phyloP scores from a whole-genome alignment of 30 jellyfish, hydroid and myxozoan genomes.

The Mastigias papua region DNA sequence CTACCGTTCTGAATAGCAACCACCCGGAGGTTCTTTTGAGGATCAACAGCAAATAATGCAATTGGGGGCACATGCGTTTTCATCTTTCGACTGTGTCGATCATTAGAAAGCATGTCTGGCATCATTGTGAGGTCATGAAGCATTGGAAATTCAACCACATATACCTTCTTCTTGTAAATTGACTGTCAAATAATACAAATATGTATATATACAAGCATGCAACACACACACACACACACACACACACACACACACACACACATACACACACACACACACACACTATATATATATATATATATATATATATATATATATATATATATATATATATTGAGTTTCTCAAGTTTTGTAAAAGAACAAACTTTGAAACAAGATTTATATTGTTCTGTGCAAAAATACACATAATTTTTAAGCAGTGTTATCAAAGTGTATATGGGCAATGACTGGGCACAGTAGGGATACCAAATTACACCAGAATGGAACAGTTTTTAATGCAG shows the following conservation, averaged over 20 bases:
- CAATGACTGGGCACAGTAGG: too few species aligned
- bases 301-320: too few species aligned
- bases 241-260: neutral
- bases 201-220: too few species aligned
- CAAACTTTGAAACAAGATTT: too few species aligned
- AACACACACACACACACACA: neutral
- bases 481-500: too few species aligned
- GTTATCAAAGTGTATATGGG: too few species aligned
- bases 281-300: neutral
- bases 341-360: too few species aligned
- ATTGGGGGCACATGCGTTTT: neutral
- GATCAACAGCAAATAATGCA: slow-evolving; percentile 38
- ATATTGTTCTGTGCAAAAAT: too few species aligned
- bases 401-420: too few species aligned
- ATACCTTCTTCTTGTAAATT: neutral
- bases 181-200: neutral
- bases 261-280: neutral
- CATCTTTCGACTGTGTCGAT: slow-evolving; percentile 4
- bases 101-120: neutral
- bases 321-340: too few species aligned
- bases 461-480: too few species aligned
- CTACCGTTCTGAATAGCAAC: slow-evolving; percentile 31
- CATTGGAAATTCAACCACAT: slow-evolving; percentile 34
- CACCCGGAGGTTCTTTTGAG: slow-evolving; percentile 7
- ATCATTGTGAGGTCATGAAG: slow-evolving; percentile 6